Base-by-base conservation (phyloP, 2,113 vertebrate genomes). In the Octodon degus region DNA sequence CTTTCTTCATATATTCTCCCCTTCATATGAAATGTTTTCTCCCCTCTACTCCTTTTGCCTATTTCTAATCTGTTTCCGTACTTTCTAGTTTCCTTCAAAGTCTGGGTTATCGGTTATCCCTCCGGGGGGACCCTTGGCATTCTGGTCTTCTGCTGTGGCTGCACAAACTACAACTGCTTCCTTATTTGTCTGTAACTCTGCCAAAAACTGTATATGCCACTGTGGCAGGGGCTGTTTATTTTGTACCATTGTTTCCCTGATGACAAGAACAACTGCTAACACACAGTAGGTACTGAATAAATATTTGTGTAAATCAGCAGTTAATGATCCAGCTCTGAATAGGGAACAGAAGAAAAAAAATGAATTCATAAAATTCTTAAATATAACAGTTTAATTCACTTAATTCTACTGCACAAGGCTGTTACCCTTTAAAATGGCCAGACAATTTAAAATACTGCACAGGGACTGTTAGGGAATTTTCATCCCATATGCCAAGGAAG, bases 401-500 rank as follows among this genome's bases (percentile, higher is more conserved):
- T 97, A 91, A 79, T 90, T 88, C 77, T 80, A 85, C 37, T 86
- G 43, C 67, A 89, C 89, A 90, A 83, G 84, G 87, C 55, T 95
- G 84, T 96, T 94, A 92, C 55, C 86, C 95, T 95, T 95, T 93
- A 89, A 95, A 97, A 96, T 88, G 95, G 88, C 81, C 95, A 95
- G 77, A 74, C 37, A 77, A 94, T 96, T 96, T 83, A 95, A 97
- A 94, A 95, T 92, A 92, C 81, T 92, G 92, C 92, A 50, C 50
- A 83, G 81, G 85, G 93, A 90, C 77, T 92, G 53, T 67, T 70
- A 95, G 90, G 89, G 89, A 97, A 97, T 92, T 97, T 97, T 62
- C 72, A 94, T 79, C 79, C 92, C 94, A 89, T 97, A 98, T 95
- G 95, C 95, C 95, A 92, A 96, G 77, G 85, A 97, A 88, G 88